Evolutionary conservation across 2,113 vertebrate genomes (phyloP).

Genomic region (Daubentonia madagascariensis): DNA sequence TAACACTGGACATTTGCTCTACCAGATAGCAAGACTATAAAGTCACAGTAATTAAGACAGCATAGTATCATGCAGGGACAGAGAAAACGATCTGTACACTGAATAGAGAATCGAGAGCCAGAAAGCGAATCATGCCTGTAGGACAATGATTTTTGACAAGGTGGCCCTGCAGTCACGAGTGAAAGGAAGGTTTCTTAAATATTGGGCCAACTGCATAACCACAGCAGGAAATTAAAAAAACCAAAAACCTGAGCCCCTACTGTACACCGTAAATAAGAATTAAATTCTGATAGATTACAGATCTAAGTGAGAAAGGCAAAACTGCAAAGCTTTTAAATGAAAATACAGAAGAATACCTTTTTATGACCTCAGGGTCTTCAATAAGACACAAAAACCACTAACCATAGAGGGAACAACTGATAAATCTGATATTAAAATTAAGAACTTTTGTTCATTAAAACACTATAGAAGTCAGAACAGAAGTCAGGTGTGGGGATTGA

Average conservation of each 20-base stretch:
- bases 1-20: neutral
- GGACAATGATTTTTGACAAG: neutral
- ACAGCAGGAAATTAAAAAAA: too few species aligned
- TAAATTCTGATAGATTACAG: neutral
- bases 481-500: neutral
- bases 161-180: neutral
- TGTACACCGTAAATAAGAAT: fast-evolving
- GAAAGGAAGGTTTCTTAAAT: neutral
- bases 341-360: too few species aligned
- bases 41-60: neutral
- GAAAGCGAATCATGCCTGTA: fast-evolving
- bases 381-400: neutral
- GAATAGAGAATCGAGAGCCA: too few species aligned
- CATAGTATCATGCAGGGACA: neutral
- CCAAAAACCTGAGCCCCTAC: too few species aligned
- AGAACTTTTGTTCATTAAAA: neutral
- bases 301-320: neutral
- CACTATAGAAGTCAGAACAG: too few species aligned
- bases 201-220: neutral
- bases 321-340: neutral
- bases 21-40: neutral
- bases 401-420: neutral
- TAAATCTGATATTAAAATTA: neutral
- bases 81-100: too few species aligned
- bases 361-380: neutral